Evolutionary conservation across 2,113 vertebrate species (phyloP), one percentile per base, ranked within the genome.

Genomic region (Nycticebus coucang): DNA sequence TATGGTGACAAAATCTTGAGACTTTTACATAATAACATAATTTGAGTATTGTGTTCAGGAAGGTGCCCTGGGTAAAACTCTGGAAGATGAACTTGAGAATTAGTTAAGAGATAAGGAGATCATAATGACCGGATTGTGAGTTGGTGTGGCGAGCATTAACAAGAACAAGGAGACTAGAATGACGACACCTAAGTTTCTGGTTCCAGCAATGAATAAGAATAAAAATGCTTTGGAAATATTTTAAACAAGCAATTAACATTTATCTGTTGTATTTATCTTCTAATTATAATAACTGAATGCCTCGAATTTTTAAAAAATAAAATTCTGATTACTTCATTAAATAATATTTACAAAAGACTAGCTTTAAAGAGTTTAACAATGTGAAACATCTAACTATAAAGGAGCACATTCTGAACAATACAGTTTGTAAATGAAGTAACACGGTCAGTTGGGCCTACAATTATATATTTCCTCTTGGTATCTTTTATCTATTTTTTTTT

Each of bases 311-410:
- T 72, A 18, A 45, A 80, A 71, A 53, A 72, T 7, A 75, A 59
- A 85, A 83, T 45, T 90, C 28, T 55, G n/a, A 74, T 68, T 91
- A 91, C 37, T 74, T 87, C 30, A 85, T 75, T 57, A 96, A 45
- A 82, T 86, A 89, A 18, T 72, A 78, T 33, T 85, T 94, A 91
- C 12, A 74, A 80, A 50, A 89, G 21, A 89, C 82, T 68, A 96
- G 33, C 75, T 57, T n/a, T 33, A 59, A 82, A 94, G 86, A 85
- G 13, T 41, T 26, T 78, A 22, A 95, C 62, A 62, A 0, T 83
- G 18, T 81, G 80, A 75, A 69, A 91, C 45, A 89, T 7, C 30
- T 60, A 14, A 60, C 3, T 68, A 60, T 68, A 87, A 66, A 53
- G 28, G 37, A 83, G 26, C 57, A 60, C 30, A 81, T 80, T 93